Evolutionary conservation across 64 coral and sea anemone genomes (phyloP).

Genomic region (Montipora efflorescens): DNA sequence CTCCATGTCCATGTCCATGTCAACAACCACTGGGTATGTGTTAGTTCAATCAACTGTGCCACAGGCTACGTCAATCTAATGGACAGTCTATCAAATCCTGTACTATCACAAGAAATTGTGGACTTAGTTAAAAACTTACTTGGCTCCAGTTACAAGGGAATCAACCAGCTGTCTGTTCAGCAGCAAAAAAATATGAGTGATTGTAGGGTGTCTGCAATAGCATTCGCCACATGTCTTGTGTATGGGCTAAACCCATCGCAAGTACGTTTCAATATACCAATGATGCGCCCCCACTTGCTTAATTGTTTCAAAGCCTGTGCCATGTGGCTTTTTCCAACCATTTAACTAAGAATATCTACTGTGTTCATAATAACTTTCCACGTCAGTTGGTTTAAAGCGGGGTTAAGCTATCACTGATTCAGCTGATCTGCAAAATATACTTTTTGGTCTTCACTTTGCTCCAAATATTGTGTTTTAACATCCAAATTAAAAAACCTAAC

Average conservation of each 20-base stretch:
- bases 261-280: constrained; percentile 16
- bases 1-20: background rate
- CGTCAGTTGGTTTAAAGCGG: background rate
- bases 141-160: constrained; percentile 9
- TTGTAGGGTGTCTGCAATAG: background rate
- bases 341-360: background rate
- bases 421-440: background rate
- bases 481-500: background rate
- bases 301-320: background rate
- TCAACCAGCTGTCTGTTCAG: background rate
- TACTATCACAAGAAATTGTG: background rate
- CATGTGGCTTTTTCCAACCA: constrained; percentile 6
- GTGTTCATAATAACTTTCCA: background rate
- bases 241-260: constrained; percentile 4
- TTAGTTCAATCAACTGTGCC: background rate
- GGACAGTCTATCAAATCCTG: background rate
- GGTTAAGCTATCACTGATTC: constrained; percentile 1
- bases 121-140: background rate
- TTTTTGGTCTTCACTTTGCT: background rate
- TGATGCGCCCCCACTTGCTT: background rate
- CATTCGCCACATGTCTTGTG: constrained; percentile 20
- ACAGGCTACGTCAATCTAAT: background rate
- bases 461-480: background rate
- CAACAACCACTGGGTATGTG: constrained; percentile 17
- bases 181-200: constrained; percentile 7